Evolutionary conservation across 2,113 vertebrate genomes (phyloP).

Genomic region (Istiophorus platypterus): DNA sequence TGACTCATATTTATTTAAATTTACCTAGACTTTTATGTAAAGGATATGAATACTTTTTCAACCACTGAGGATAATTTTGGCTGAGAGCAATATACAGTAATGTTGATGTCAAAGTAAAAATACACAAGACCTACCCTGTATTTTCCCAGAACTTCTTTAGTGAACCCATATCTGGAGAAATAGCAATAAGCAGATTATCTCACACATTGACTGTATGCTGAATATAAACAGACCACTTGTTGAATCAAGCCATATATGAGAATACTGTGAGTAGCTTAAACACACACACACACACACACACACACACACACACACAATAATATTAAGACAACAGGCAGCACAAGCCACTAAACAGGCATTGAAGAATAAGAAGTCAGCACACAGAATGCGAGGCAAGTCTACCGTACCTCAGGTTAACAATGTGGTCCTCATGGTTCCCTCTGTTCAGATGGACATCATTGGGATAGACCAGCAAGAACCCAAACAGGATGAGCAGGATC

Average conservation of each 20-base stretch:
- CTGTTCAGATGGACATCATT: constrained; percentile 92
- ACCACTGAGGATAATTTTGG: too few relatives aligned
- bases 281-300: too few relatives aligned
- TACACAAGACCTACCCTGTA: constrained; percentile 86
- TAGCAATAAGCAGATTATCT: constrained; percentile 37
- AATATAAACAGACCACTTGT: neutral
- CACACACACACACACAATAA: too few relatives aligned
- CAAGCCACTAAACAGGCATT: neutral
- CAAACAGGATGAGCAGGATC: constrained; percentile 91
- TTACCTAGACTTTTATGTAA: neutral
- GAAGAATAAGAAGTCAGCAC: neutral
- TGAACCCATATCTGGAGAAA: constrained; percentile 90
- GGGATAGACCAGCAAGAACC: constrained; percentile 93
- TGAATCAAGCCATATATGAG: neutral
- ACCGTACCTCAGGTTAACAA: constrained; percentile 91
- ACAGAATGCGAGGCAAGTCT: neutral
- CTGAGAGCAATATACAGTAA: neutral
- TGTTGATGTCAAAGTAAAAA: neutral
- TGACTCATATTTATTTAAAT: too few relatives aligned
- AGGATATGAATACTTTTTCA: neutral
- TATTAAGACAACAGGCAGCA: neutral
- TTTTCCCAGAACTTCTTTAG: constrained; percentile 93
- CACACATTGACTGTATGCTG: neutral
- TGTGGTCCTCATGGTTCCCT: constrained; percentile 94
- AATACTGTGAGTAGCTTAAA: neutral